Evolutionary conservation across 2,113 vertebrate genomes (phyloP).

Genomic region (Phylloscopus trochiloides): DNA sequence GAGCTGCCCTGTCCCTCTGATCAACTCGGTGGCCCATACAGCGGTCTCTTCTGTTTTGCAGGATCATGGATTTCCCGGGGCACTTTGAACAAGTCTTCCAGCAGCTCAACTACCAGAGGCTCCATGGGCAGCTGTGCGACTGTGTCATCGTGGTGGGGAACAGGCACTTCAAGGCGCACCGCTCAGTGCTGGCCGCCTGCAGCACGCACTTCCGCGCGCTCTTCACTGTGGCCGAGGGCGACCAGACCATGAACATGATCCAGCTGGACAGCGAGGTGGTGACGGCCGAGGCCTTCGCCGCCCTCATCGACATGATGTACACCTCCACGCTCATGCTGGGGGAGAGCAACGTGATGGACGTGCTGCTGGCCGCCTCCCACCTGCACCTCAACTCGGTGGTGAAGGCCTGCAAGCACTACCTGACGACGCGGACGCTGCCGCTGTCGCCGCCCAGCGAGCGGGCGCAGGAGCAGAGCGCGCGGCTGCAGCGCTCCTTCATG

Average conservation of each 20-base stretch:
- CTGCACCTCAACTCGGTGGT: constrained; percentile 95
- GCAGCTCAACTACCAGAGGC: constrained; percentile 94
- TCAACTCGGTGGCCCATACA: accelerated
- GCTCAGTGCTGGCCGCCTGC: constrained; percentile 92
- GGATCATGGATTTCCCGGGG: constrained; percentile 97
- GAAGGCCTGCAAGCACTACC: constrained; percentile 97
- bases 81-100: constrained; percentile 98
- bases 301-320: constrained; percentile 98
- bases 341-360: constrained; percentile 98
- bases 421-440: constrained; percentile 91
- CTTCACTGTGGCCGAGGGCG: constrained; percentile 92
- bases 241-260: constrained; percentile 94
- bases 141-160: constrained; percentile 94
- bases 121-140: constrained; percentile 94
- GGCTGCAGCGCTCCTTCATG: constrained; percentile 92
- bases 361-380: constrained; percentile 93
- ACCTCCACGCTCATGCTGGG: constrained; percentile 96
- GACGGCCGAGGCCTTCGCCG: constrained; percentile 94
- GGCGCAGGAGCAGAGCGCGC: constrained; percentile 80
- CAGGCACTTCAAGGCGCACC: constrained; percentile 95
- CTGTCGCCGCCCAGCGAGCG: constrained; percentile 86
- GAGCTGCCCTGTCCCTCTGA: too few relatives aligned
- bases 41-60: neutral
- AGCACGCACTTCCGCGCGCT: constrained; percentile 96
- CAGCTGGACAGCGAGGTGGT: constrained; percentile 96